Percentiles rank a stretch among this genome's conserved stretches.
Conservation (phyloP, 2,888 invertebrate species). For the Lissonota sp. region DNA sequence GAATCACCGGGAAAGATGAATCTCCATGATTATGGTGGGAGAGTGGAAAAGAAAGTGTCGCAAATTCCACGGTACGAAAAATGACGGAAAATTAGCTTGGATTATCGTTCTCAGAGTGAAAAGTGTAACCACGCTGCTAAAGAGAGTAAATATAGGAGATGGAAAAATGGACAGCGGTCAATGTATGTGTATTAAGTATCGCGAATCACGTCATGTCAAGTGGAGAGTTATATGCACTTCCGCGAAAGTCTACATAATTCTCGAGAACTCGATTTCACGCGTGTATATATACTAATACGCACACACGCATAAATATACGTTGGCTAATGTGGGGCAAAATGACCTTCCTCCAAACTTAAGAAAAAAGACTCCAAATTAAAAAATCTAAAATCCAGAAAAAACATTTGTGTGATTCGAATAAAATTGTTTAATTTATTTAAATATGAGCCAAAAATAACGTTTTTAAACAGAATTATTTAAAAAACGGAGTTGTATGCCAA, state of each 20-base stretch:
- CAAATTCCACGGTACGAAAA: not conserved
- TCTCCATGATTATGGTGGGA: not conserved
- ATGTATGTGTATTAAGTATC: slow-evolving; percentile 17
- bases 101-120: not conserved
- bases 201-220: slow-evolving; percentile 32
- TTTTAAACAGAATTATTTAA: too few species aligned
- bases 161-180: not conserved
- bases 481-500: too few species aligned
- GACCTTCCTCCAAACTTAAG: too few species aligned
- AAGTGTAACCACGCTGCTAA: too few species aligned
- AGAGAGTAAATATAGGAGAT: too few species aligned
- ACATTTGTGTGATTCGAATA: too few species aligned
- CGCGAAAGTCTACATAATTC: slow-evolving; percentile 57
- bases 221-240: slow-evolving; percentile 47
- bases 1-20: not conserved
- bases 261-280: slow-evolving; percentile 32
- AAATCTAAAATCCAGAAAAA: too few species aligned
- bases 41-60: not conserved
- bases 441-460: too few species aligned
- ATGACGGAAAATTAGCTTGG: not conserved
- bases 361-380: too few species aligned
- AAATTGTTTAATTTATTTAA: too few species aligned
- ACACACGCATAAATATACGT: not conserved
- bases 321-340: too few species aligned
- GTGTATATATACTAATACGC: not conserved